Conservation (phyloP, 2,113 vertebrate genomes). For the Heloderma charlesbogerti region DNA sequence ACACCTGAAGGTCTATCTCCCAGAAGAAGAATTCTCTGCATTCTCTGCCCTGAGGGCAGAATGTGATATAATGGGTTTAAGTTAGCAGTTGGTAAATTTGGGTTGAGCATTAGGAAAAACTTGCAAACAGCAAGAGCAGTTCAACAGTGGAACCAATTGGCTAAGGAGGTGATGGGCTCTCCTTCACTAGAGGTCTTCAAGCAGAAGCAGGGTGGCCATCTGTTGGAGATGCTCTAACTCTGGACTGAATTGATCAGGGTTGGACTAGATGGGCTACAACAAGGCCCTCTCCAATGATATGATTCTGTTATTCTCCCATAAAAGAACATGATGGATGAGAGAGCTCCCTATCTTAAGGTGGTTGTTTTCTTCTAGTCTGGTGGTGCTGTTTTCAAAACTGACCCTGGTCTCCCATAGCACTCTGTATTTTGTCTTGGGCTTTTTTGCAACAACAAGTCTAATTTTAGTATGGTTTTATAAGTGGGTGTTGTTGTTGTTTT, state of each 20-base stretch:
- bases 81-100: background rate
- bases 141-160: background rate
- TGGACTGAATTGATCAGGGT: background rate
- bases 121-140: background rate
- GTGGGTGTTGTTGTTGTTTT: slow-evolving; percentile 34
- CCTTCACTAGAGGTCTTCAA: background rate
- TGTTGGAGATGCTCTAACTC: background rate
- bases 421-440: background rate
- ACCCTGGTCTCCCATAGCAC: background rate
- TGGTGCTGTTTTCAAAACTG: background rate
- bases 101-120: background rate
- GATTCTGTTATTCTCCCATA: background rate
- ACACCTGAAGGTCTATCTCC: background rate
- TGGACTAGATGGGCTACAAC: background rate
- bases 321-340: background rate
- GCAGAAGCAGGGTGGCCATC: background rate
- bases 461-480: slow-evolving; percentile 10
- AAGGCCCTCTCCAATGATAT: background rate
- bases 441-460: slow-evolving; percentile 47
- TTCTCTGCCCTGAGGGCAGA: background rate
- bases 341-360: background rate
- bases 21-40: background rate
- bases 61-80: background rate
- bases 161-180: background rate
- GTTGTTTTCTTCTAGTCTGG: background rate